phyloP scores from a whole-genome alignment of 2,113 vertebrate genomes.

The Herpailurus yagouaroundi region DNA sequence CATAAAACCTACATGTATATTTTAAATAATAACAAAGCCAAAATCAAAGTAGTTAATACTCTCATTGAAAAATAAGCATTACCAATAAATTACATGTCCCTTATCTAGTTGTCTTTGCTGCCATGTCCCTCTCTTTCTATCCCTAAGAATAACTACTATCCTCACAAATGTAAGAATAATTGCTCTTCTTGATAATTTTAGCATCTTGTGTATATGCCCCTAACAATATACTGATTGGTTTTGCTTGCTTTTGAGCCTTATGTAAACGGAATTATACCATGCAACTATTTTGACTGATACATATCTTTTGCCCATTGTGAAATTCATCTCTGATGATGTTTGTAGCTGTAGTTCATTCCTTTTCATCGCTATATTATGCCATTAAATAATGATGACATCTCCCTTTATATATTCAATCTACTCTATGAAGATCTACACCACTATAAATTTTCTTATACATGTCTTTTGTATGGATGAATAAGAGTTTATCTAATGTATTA shows the following conservation, averaged over 20 bases:
- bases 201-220: background rate
- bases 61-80: slow-evolving; percentile 18
- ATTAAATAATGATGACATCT: background rate
- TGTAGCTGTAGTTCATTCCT: background rate
- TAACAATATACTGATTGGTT: background rate
- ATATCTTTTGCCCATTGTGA: background rate
- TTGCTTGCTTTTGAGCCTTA: background rate
- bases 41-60: background rate
- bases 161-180: background rate
- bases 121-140: background rate
- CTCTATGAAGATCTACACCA: background rate
- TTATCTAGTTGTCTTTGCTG: background rate
- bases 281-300: background rate
- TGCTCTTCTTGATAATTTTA: background rate
- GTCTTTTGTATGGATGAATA: background rate
- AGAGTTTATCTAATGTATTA: slow-evolving; percentile 18
- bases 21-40: background rate
- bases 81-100: background rate
- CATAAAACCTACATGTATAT: background rate
- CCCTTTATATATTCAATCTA: background rate
- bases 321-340: background rate
- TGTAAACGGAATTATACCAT: background rate
- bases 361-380: background rate
- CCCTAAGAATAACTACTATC: background rate
- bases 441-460: background rate